Percentiles rank a stretch among this genome's conserved stretches.
These are phyloP conservation scores for Colletes gigas DNA, from an alignment of 1,140 invertebrate genomes.

Conservation along the genomic window DNA sequence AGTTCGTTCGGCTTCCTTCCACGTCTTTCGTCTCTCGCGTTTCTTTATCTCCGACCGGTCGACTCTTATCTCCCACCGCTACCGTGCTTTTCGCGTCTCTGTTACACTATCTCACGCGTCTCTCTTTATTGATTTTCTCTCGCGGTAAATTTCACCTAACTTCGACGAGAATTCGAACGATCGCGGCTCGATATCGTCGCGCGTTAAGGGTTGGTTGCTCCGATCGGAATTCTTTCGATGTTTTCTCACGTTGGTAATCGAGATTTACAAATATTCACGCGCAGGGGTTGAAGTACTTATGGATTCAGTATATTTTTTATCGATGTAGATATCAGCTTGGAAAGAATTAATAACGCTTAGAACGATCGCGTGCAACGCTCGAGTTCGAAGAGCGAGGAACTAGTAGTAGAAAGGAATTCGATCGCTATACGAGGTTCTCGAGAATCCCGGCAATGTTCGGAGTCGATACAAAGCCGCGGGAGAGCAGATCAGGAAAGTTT, in stretches of 20 bases:
- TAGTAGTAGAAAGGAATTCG: too few species aligned
- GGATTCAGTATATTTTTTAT: too few species aligned
- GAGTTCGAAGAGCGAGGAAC: too few species aligned
- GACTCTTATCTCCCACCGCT: conserved; percentile 36
- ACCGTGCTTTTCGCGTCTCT: background rate
- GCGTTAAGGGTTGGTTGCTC: too few species aligned
- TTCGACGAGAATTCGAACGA: conserved; percentile 1
- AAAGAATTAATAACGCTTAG: too few species aligned
- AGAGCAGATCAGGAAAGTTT: background rate
- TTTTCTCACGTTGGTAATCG: too few species aligned
- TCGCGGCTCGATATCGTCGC: background rate
- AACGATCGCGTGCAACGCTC: too few species aligned
- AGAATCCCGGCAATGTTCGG: background rate
- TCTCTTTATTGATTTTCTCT: conserved; percentile 40
- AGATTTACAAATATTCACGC: too few species aligned
- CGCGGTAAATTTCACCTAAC: conserved; percentile 35
- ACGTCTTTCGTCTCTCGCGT: conserved; percentile 30
- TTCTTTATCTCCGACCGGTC: conserved; percentile 57
- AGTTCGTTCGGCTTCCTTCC: conserved; percentile 61
- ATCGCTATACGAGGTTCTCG: background rate
- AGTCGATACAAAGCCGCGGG: background rate
- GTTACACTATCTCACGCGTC: background rate
- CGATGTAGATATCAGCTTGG: too few species aligned
- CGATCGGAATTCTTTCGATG: too few species aligned
- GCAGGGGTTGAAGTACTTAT: too few species aligned